Conservation (phyloP, 2,888 invertebrate genomes). For the Andrena bicolor region DNA sequence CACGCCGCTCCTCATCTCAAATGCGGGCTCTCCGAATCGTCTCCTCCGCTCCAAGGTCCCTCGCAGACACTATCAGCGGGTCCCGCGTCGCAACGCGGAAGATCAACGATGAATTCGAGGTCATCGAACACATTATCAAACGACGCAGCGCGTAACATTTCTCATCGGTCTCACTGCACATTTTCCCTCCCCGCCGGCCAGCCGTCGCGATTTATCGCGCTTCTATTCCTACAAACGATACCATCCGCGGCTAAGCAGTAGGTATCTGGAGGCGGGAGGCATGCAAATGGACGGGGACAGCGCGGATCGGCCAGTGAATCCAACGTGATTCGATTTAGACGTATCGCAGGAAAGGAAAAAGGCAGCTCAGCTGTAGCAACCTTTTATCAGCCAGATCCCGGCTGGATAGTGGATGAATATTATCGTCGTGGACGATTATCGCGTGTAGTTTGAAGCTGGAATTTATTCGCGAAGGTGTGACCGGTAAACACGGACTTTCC, state of each 20-base stretch:
- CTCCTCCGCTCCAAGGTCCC: background rate
- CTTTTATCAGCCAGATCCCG: slow-evolving; percentile 21
- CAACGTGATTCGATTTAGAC: slow-evolving; percentile 42
- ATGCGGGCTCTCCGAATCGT: slow-evolving; percentile 5
- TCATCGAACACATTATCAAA: slow-evolving; percentile 33
- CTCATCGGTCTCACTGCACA: background rate
- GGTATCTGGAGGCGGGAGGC: slow-evolving; percentile 38
- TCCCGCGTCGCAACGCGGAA: slow-evolving; percentile 34
- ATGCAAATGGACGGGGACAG: slow-evolving; percentile 45
- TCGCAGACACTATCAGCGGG: slow-evolving; percentile 14
- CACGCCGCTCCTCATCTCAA: background rate
- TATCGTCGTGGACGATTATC: slow-evolving; percentile 27
- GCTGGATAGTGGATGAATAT: slow-evolving; percentile 36
- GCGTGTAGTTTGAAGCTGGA: slow-evolving; percentile 14
- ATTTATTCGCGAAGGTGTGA: slow-evolving; percentile 57
- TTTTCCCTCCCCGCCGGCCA: background rate
- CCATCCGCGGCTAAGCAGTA: slow-evolving; percentile 31
- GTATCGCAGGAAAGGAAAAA: slow-evolving; percentile 22
- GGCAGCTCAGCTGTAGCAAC: slow-evolving; percentile 2
- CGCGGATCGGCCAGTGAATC: slow-evolving; percentile 22
- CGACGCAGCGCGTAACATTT: slow-evolving; percentile 23
- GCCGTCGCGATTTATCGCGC: slow-evolving; percentile 36
- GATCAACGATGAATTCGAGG: slow-evolving; percentile 42
- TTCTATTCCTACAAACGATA: slow-evolving; percentile 50
- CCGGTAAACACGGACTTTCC: slow-evolving; percentile 44